Evolutionary conservation across 2,113 vertebrate species (phyloP).

Genomic region (Seriola dumerili): DNA sequence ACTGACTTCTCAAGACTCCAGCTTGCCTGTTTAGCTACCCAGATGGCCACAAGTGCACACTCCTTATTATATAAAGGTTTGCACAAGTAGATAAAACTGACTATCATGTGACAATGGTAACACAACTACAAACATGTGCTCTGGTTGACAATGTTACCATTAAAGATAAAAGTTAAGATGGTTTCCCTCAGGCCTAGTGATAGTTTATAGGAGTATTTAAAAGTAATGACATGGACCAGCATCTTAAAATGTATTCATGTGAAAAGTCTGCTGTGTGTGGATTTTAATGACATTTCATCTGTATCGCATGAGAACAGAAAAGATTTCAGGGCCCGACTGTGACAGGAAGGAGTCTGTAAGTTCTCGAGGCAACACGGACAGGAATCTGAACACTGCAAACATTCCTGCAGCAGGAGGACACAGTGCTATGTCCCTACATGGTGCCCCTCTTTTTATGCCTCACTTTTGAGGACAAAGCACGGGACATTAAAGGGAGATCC

Average conservation of each 20-base stretch:
- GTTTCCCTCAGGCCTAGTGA: slow-evolving; percentile 5
- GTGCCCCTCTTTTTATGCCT: slow-evolving; percentile 54
- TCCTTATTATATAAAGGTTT: slow-evolving; percentile 11
- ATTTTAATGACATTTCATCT: slow-evolving; percentile 17
- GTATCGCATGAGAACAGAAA: slow-evolving; percentile 1
- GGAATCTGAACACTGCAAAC: slow-evolving; percentile 64
- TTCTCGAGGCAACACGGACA: slow-evolving; percentile 50
- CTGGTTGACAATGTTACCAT: slow-evolving; percentile 7
- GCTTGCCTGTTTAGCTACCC: slow-evolving; percentile 17
- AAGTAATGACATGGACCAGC: slow-evolving; percentile 20
- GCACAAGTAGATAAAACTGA: neutral
- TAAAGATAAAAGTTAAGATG: slow-evolving; percentile 35
- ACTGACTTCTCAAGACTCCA: slow-evolving; percentile 20
- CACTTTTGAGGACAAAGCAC: slow-evolving; percentile 49
- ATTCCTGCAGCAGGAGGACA: slow-evolving; percentile 53
- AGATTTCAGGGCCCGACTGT: slow-evolving; percentile 26
- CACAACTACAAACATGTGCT: slow-evolving; percentile 37
- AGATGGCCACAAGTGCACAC: slow-evolving; percentile 20
- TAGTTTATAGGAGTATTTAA: slow-evolving; percentile 47
- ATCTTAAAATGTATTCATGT: slow-evolving; percentile 17
- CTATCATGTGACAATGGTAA: slow-evolving; percentile 1
- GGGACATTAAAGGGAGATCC: slow-evolving; percentile 56
- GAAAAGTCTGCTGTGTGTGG: slow-evolving; percentile 8
- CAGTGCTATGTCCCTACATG: slow-evolving; percentile 55
- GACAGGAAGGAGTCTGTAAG: slow-evolving; percentile 20